Evolutionary conservation across 30 jellyfish, hydroid and myxozoan species (phyloP), one percentile per base, ranked within the genome.

Genomic region (Chironex yamaguchii): DNA sequence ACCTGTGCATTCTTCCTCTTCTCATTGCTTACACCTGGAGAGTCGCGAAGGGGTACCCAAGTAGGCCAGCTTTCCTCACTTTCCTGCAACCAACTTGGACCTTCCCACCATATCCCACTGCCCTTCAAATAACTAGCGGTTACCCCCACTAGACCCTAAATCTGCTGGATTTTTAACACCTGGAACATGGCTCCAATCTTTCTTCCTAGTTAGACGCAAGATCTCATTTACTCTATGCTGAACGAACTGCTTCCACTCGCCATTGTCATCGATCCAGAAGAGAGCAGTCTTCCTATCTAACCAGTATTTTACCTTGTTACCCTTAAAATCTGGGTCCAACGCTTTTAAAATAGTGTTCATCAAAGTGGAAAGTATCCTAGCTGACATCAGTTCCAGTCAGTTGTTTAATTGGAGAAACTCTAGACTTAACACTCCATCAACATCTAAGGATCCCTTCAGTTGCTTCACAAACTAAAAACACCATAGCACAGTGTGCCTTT

Each of bases 311-410:
- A 76, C 79, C 28, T 17, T 27, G 26, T 79, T 82, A 31, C 62
- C 32, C 64, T 79, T 62, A 32, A 36, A 4, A 20, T 62, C 26
- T 58, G 83, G 69, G 51, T 82, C 81, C 34, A 79, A 36, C n/a
- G 83, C 90, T 58, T 62, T 69, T 29, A 54, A 17, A 22, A 79
- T 32, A 50, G 90, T 79, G 68, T 21, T 49, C 81, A 79, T 79
- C 17, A 79, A 52, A 20, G 68, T 79, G 27, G 81, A 71, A n/a
- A 79, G 90, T 0, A 79, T 69, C 30, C 90, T 79, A 25, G 83
- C 90, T 2, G 90, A 64, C 90, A 79, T 62, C 35, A 82, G 92
- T 51, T 82, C 85, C 71, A 82, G 65, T 66, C 63, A 68, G 62
- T 36, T 52, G 54, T 28, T 82, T 82, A 34, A 68, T 49, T 0